Conservation (phyloP, 30 jellyfish, hydroid and myxozoan genomes). For the Hydractinia echinata region DNA sequence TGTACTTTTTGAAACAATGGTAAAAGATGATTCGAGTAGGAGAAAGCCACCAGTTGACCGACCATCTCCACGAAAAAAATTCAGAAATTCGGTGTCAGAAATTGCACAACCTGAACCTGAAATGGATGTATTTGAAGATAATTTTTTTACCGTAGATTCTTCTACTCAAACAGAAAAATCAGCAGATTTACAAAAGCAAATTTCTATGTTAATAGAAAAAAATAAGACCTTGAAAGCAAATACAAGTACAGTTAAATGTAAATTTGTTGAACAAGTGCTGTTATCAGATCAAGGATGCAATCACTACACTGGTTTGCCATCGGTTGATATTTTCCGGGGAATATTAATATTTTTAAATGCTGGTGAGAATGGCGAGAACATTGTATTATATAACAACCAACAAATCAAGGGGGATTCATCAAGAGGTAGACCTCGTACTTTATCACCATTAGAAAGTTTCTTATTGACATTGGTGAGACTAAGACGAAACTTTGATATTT, state of each 20-base stretch:
- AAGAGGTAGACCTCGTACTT: slow-evolving; percentile 15
- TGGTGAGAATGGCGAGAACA: slow-evolving; percentile 16
- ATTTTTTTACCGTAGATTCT: slow-evolving; percentile 1
- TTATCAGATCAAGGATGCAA: slow-evolving; percentile 1
- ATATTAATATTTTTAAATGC: slow-evolving; percentile 2
- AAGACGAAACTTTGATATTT: slow-evolving; percentile 9
- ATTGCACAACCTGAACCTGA: neutral
- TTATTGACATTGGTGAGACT: slow-evolving; percentile 20
- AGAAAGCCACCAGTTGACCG: neutral
- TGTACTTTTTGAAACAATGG: neutral
- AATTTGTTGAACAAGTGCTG: slow-evolving; percentile 1
- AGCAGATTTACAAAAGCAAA: neutral
- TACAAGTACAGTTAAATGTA: neutral
- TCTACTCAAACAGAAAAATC: slow-evolving; percentile 1
- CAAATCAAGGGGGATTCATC: too few species aligned
- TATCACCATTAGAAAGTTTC: slow-evolving; percentile 17
- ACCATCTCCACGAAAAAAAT: slow-evolving; percentile 1
- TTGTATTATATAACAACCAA: slow-evolving; percentile 8
- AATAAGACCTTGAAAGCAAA: neutral
- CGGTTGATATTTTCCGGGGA: neutral
- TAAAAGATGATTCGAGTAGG: neutral
- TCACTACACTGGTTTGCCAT: slow-evolving; percentile 9
- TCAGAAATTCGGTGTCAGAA: too few species aligned
- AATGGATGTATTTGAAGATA: neutral
- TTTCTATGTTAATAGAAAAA: neutral